Percentiles rank a stretch among this genome's conserved stretches.
Evolutionary conservation across 2,113 vertebrate genomes (phyloP).

Genomic region (Platichthys flesus): DNA sequence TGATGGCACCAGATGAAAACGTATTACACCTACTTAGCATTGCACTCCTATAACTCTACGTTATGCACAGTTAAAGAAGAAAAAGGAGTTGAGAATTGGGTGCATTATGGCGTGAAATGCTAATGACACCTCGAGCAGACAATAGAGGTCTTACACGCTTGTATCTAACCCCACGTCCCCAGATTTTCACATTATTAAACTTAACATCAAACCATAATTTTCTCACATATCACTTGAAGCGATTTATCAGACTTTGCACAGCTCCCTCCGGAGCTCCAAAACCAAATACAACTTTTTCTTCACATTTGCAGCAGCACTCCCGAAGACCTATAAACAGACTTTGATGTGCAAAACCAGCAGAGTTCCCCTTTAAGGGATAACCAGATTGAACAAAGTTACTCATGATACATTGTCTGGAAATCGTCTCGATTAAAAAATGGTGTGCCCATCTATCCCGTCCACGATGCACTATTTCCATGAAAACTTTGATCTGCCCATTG

Average conservation of each 20-base stretch:
- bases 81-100: neutral
- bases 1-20: neutral
- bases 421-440: neutral
- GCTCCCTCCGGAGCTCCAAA: neutral
- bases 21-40: neutral
- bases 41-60: neutral
- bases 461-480: neutral
- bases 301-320: neutral
- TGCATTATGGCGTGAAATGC: neutral
- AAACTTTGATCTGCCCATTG: neutral
- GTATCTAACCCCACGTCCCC: neutral
- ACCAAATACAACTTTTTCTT: neutral
- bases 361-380: neutral
- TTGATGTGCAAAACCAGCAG: constrained; percentile 12
- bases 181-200: neutral
- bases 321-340: constrained; percentile 8
- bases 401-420: constrained; percentile 1
- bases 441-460: neutral
- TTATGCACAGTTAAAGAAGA: neutral
- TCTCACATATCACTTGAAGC: constrained; percentile 2
- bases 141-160: neutral
- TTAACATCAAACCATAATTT: neutral
- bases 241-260: neutral
- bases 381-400: neutral
- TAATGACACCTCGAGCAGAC: neutral